A percentile compares a stretch with the other conserved stretches of the same genome.
Conservation (phyloP, 1,140 invertebrate species). For the Bombus terrestris region DNA sequence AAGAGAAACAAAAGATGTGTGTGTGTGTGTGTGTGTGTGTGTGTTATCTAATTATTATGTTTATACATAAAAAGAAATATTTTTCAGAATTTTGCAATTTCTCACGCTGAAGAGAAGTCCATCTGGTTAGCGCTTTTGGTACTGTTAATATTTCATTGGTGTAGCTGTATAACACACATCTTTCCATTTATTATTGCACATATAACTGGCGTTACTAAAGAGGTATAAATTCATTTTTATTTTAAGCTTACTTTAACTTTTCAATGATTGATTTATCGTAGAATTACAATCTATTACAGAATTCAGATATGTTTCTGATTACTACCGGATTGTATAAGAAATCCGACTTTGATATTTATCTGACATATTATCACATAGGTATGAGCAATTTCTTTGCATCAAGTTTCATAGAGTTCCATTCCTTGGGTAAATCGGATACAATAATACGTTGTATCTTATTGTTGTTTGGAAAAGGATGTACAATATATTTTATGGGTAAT, state of each 20-base stretch:
- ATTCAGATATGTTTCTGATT: conserved; percentile 57
- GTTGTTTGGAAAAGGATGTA: conserved; percentile 66
- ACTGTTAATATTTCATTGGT: conserved; percentile 73
- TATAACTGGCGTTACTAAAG: conserved; percentile 34
- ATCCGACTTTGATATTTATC: conserved; percentile 59
- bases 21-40: no score
- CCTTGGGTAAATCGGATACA: conserved; percentile 61
- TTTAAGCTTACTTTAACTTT: no score
- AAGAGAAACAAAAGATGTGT: no score
- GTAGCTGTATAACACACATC: conserved; percentile 68
- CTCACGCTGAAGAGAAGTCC: conserved; percentile 50
- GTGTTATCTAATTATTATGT: no score
- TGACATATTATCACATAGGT: conserved; percentile 70
- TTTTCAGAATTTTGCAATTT: conserved; percentile 60
- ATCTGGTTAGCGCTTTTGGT: conserved; percentile 70
- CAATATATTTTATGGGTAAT: conserved; percentile 71
- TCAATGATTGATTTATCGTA: not conserved
- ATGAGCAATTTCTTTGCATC: conserved; percentile 70
- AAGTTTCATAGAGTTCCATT: conserved; percentile 62
- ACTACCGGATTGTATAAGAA: conserved; percentile 56
- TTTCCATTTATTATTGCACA: conserved; percentile 72
- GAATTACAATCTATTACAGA: conserved; percentile 44
- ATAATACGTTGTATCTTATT: conserved; percentile 67
- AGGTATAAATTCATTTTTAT: conserved; percentile 47
- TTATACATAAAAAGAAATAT: not conserved